These are phyloP conservation scores for Castor canadensis DNA, from an alignment of 2,113 vertebrate genomes.

Conservation along the genomic window DNA sequence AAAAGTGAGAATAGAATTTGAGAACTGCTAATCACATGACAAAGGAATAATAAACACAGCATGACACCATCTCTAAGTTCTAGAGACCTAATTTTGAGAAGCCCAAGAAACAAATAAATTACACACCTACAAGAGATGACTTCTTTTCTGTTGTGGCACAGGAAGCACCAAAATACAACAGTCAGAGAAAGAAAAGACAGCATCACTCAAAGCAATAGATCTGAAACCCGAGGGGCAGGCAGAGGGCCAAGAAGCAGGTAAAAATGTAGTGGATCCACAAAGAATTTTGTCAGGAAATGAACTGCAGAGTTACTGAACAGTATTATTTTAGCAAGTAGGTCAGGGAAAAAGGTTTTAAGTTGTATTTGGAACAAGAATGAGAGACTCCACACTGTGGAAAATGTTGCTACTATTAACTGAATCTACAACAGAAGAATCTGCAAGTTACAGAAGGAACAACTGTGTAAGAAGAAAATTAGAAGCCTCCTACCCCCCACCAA, in stretches of 20 bases:
- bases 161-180: background rate
- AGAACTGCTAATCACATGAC: background rate
- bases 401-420: background rate
- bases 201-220: background rate
- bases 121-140: background rate
- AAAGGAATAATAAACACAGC: background rate
- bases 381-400: background rate
- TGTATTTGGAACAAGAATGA: conserved; percentile 1
- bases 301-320: background rate
- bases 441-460: background rate
- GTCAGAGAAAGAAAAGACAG: background rate
- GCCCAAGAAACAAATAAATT: background rate
- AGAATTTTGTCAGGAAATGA: conserved; percentile 29
- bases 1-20: background rate
- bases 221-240: background rate
- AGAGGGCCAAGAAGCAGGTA: background rate
- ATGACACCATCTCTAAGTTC: background rate
- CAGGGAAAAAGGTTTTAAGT: background rate
- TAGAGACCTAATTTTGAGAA: background rate
- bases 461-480: background rate
- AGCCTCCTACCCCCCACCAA: background rate
- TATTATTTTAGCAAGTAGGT: background rate
- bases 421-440: background rate
- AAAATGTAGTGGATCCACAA: background rate
- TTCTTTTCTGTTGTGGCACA: background rate